Conservation (phyloP, 2,797 vertebrate genomes). For the Melanotaenia trifasciata region DNA sequence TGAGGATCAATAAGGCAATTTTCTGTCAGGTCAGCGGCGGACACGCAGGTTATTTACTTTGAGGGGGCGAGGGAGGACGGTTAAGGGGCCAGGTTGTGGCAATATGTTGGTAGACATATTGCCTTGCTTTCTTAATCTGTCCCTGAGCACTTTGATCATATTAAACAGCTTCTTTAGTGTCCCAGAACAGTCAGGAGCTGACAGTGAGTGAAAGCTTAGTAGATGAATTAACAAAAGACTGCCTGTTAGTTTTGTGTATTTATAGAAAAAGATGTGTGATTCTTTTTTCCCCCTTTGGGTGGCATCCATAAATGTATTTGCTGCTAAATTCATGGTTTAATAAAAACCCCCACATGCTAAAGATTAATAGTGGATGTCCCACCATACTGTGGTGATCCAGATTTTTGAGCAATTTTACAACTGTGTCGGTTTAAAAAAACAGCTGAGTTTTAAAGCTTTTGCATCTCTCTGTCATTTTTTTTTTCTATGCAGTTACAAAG, state of each 20-base stretch:
- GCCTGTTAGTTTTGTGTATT: conserved; percentile 12
- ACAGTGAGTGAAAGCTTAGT: conserved; percentile 6
- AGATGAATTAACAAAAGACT: not conserved
- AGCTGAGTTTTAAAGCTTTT: not conserved
- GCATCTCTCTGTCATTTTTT: not conserved
- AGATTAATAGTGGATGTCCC: conserved; percentile 12
- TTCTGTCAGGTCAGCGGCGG: conserved; percentile 72
- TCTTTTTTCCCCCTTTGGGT: not conserved
- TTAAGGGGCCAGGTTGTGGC: conserved; percentile 6
- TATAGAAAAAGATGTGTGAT: conserved; percentile 17
- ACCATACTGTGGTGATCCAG: conserved; percentile 25
- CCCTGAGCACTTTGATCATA: conserved; percentile 60
- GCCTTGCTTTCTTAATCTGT: conserved; percentile 59
- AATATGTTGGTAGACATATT: conserved; percentile 52
- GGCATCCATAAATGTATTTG: conserved; percentile 12
- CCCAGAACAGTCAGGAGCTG: conserved; percentile 5
- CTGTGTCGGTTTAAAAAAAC: conserved; percentile 10
- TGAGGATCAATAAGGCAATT: conserved; percentile 80
- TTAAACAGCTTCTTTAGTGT: conserved; percentile 44
- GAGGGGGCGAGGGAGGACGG: conserved; percentile 15
- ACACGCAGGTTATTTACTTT: conserved; percentile 74
- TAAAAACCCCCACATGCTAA: conserved; percentile 24
- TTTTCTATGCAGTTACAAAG: not conserved
- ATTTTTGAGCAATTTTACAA: conserved; percentile 30
- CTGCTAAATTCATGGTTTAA: not conserved